Evolutionary conservation across 2,797 vertebrate species (phyloP).

Genomic region (Protosalanx chinensis): DNA sequence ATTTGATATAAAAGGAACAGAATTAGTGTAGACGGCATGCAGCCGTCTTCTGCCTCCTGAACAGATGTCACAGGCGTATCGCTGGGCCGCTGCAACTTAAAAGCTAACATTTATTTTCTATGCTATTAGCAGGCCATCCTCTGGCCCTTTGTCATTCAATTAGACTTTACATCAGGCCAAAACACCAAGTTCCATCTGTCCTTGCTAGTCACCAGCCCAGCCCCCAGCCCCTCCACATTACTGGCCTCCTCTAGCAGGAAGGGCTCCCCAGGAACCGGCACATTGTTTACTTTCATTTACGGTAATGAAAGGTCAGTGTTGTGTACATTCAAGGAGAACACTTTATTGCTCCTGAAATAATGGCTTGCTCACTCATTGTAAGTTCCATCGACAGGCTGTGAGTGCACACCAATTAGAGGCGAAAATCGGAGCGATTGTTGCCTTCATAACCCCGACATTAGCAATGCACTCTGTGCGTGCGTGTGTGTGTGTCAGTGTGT

Average conservation of each 20-base stretch:
- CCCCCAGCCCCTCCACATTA: slow-evolving; percentile 23
- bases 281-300: not conserved
- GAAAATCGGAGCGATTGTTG: slow-evolving; percentile 19
- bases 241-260: slow-evolving; percentile 4
- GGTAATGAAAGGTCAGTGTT: not conserved
- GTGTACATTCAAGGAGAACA: not conserved
- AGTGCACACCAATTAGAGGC: slow-evolving; percentile 20
- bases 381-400: not conserved
- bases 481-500: slow-evolving; percentile 22
- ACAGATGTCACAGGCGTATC: too few relatives aligned
- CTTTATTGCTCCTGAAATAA: not conserved
- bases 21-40: too few relatives aligned
- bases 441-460: slow-evolving; percentile 6
- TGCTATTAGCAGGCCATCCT: slow-evolving; percentile 10
- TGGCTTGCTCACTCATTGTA: not conserved
- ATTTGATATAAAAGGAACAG: too few relatives aligned
- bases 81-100: too few relatives aligned
- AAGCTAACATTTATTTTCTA: slow-evolving; percentile 1
- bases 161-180: slow-evolving; percentile 28
- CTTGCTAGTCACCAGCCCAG: slow-evolving; percentile 17
- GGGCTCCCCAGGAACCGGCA: slow-evolving; percentile 23
- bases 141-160: slow-evolving; percentile 42
- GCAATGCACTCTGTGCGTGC: not conserved
- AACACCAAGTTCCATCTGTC: slow-evolving; percentile 37
- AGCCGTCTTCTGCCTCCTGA: too few relatives aligned